phyloP scores from a whole-genome alignment of 2,888 invertebrate genomes.

The Tineola bisselliella region DNA sequence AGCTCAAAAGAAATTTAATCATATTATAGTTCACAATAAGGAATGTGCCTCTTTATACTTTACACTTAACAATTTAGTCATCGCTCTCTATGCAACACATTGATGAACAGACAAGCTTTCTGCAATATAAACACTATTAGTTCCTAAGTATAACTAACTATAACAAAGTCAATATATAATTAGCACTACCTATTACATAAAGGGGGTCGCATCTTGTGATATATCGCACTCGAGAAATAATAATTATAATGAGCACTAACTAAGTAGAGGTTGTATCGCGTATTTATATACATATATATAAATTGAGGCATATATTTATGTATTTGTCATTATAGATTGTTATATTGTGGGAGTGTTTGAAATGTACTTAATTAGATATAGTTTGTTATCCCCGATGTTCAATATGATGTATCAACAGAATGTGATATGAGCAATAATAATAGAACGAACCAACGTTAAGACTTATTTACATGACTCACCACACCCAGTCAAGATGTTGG shows the following conservation, averaged over 20 bases:
- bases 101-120: not conserved
- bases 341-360: constrained; percentile 27
- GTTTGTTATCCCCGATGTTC: constrained; percentile 34
- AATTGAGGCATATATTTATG: not conserved
- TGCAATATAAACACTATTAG: not conserved
- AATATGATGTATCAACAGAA: not conserved
- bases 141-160: not conserved
- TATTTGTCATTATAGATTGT: constrained; percentile 22
- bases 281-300: not conserved
- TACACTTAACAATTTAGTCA: constrained; percentile 2
- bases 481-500: constrained; percentile 23
- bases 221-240: not conserved
- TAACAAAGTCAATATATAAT: not conserved
- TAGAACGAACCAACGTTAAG: constrained; percentile 43
- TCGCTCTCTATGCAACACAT: constrained; percentile 3
- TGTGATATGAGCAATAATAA: constrained; percentile 67
- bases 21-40: not conserved
- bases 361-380: constrained; percentile 66
- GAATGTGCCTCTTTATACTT: constrained; percentile 1
- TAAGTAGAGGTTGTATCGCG: not conserved
- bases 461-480: constrained; percentile 42
- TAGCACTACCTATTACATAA: too few relatives aligned
- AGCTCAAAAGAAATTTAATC: not conserved
- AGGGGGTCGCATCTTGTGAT: not conserved
- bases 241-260: not conserved